Evolutionary conservation across 2,888 invertebrate genomes (phyloP).

Genomic region (Cinara cedri): DNA sequence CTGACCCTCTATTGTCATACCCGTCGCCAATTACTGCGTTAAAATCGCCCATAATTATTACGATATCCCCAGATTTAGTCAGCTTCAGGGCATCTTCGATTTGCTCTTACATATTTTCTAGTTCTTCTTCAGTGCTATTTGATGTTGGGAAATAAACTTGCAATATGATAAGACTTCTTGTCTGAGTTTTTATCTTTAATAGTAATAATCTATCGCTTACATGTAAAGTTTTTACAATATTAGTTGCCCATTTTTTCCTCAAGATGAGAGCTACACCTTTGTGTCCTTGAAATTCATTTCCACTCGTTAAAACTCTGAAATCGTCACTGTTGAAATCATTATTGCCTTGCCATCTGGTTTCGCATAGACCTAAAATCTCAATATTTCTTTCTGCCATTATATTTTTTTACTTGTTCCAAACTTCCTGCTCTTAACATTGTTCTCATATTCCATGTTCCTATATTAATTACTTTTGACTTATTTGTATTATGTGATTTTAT

Average conservation of each 20-base stretch:
- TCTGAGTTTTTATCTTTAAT: constrained; percentile 1
- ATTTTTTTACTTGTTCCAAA: constrained; percentile 22
- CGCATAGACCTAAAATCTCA: constrained; percentile 27
- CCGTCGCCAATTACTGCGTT: constrained; percentile 1
- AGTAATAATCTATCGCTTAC: too few species aligned
- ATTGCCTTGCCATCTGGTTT: constrained; percentile 32
- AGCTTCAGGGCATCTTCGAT: too few species aligned
- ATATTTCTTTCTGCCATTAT: constrained; percentile 11
- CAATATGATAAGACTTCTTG: neutral
- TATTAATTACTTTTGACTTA: neutral
- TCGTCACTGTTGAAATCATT: constrained; percentile 16
- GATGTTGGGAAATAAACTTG: too few species aligned
- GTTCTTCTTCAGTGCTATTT: neutral
- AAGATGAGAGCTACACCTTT: neutral
- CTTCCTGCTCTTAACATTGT: constrained; percentile 13
- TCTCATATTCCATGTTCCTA: constrained; percentile 30
- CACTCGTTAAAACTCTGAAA: constrained; percentile 6
- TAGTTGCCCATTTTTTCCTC: neutral
- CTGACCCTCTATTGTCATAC: neutral
- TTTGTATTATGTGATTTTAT: constrained; percentile 11
- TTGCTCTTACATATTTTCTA: constrained; percentile 9
- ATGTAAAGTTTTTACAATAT: neutral
- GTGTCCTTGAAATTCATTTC: constrained; percentile 10
- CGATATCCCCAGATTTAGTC: neutral
- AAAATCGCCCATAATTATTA: constrained; percentile 12